Conservation (phyloP, 2,888 invertebrate genomes). For the Volucella bombylans region DNA sequence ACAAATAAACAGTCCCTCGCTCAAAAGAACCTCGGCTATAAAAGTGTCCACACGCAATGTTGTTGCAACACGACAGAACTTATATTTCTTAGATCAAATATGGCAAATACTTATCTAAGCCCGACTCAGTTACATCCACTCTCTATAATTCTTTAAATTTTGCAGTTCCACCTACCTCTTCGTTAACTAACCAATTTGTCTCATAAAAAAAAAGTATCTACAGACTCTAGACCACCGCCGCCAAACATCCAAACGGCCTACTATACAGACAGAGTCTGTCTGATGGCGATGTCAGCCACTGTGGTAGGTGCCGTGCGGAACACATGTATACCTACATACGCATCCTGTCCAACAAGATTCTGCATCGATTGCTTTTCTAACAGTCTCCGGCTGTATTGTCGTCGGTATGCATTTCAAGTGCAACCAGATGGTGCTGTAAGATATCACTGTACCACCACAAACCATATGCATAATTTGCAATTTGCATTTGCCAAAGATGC, state of each 20-base stretch:
- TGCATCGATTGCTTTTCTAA: conserved; percentile 51
- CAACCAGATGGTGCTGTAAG: conserved; percentile 39
- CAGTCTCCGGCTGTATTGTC: conserved; percentile 43
- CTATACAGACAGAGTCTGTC: no score
- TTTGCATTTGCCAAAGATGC: conserved; percentile 56
- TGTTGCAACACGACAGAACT: conserved; percentile 42
- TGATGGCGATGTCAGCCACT: not conserved
- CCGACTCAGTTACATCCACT: conserved; percentile 49
- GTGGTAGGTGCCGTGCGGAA: conserved; percentile 30
- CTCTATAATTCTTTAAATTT: conserved; percentile 35
- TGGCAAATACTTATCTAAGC: conserved; percentile 52
- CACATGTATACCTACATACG: conserved; percentile 9
- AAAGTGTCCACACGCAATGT: conserved; percentile 57
- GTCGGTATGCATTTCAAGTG: conserved; percentile 41
- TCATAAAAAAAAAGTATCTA: conserved; percentile 44
- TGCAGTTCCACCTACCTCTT: conserved; percentile 34
- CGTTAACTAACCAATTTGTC: conserved; percentile 69
- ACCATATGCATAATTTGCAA: conserved; percentile 65
- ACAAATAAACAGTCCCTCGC: conserved; percentile 18
- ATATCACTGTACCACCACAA: conserved; percentile 32
- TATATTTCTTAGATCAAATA: conserved; percentile 55
- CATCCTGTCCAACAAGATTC: conserved; percentile 65
- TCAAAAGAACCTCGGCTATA: conserved; percentile 34
- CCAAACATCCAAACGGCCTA: conserved; percentile 10
- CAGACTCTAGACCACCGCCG: not conserved